Percentiles rank a stretch among this genome's conserved stretches.
These are phyloP conservation scores for Agraylea sexmaculata DNA, from an alignment of 1,140 invertebrate species.

Conservation along the genomic window DNA sequence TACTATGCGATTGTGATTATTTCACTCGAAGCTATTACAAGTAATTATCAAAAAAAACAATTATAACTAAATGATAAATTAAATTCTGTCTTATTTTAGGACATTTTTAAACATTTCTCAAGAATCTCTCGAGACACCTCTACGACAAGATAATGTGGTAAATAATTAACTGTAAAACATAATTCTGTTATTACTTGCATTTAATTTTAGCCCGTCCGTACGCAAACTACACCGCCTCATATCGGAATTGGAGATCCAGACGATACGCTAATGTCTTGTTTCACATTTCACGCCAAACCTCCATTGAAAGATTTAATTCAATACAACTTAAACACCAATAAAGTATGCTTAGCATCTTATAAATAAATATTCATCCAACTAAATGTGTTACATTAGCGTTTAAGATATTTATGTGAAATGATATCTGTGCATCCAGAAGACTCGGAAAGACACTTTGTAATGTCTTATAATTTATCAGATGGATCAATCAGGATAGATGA, in stretches of 20 bases:
- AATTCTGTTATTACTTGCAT: no score
- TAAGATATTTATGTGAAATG: slow-evolving; percentile 53
- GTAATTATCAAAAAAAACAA: slow-evolving; percentile 20
- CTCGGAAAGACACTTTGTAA: slow-evolving; percentile 46
- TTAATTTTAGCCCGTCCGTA: slow-evolving; percentile 1
- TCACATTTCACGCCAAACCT: slow-evolving; percentile 52
- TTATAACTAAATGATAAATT: neutral
- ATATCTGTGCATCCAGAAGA: slow-evolving; percentile 58
- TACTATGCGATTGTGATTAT: slow-evolving; percentile 67
- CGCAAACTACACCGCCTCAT: slow-evolving; percentile 46
- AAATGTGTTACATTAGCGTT: slow-evolving; percentile 26
- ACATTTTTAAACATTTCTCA: no score
- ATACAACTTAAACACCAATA: slow-evolving; percentile 48
- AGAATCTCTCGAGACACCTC: neutral
- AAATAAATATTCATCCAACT: neutral
- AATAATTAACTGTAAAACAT: no score
- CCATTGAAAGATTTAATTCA: slow-evolving; percentile 56
- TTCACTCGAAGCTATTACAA: slow-evolving; percentile 69
- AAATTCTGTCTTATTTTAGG: neutral
- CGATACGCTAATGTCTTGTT: slow-evolving; percentile 58
- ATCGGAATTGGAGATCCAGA: slow-evolving; percentile 61
- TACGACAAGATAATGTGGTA: slow-evolving; percentile 4
- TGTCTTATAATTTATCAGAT: slow-evolving; percentile 54
- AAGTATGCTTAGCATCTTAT: slow-evolving; percentile 30
- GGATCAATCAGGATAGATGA: slow-evolving; percentile 51